phyloP scores from a whole-genome alignment of 1,140 invertebrate genomes.

The Gryllus bimaculatus region DNA sequence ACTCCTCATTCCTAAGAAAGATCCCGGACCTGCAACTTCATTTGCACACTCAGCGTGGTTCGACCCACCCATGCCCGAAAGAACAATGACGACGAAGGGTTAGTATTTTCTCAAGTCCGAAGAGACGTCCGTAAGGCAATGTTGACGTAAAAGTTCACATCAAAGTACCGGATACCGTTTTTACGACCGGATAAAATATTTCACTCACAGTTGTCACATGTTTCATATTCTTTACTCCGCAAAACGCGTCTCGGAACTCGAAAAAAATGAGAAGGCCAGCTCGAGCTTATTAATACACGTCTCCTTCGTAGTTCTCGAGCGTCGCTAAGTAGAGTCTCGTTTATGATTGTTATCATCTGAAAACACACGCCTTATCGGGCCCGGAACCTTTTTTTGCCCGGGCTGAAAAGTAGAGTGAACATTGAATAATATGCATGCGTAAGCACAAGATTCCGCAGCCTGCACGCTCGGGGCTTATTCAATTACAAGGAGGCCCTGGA shows the following conservation, averaged over 20 bases:
- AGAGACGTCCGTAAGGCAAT: too few species aligned
- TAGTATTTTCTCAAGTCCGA: too few species aligned
- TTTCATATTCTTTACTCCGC: not conserved
- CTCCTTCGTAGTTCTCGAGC: not conserved
- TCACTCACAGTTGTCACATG: not conserved
- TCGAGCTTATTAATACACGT: not conserved
- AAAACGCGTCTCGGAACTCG: not conserved
- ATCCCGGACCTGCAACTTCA: too few species aligned
- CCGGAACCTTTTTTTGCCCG: not conserved
- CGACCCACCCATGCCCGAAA: too few species aligned
- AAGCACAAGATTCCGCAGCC: not conserved
- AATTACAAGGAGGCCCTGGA: not conserved
- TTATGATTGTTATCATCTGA: not conserved
- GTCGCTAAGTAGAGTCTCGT: constrained; percentile 3
- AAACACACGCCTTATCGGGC: not conserved
- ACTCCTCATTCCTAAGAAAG: too few species aligned
- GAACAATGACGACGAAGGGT: too few species aligned
- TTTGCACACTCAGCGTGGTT: too few species aligned
- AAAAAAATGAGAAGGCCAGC: not conserved
- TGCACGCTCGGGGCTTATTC: not conserved
- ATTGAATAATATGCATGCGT: not conserved
- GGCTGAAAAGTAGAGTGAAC: not conserved
- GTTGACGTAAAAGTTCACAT: too few species aligned
- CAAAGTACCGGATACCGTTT: too few species aligned
- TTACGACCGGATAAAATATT: too few species aligned